Evolutionary conservation across 2,888 invertebrate species (phyloP).

Genomic region (Oligia fasciuncula): DNA sequence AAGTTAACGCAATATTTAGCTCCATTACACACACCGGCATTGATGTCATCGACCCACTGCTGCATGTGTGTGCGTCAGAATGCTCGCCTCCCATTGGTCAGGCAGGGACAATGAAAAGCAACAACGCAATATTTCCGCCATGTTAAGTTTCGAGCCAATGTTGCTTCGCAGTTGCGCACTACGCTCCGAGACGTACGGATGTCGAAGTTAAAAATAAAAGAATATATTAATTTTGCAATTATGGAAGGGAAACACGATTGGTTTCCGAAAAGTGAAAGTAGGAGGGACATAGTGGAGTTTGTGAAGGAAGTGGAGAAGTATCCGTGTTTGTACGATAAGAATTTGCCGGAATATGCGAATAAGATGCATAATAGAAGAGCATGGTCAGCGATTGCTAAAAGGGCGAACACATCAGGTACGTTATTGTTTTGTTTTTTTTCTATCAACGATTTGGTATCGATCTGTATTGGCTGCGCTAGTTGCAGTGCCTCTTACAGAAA

Average conservation of each 20-base stretch:
- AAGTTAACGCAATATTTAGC: constrained; percentile 56
- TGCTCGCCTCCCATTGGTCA: constrained; percentile 54
- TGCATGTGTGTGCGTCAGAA: constrained; percentile 49
- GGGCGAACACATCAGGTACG: constrained; percentile 58
- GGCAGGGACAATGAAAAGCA: constrained; percentile 9
- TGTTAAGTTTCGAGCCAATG: constrained; percentile 56
- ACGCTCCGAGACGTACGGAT: constrained; percentile 33
- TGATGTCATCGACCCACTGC: constrained; percentile 56
- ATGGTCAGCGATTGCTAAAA: constrained; percentile 64
- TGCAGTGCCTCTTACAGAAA: constrained; percentile 15
- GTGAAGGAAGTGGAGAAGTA: constrained; percentile 69
- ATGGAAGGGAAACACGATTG: constrained; percentile 61
- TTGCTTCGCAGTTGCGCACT: constrained; percentile 68
- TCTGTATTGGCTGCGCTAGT: constrained; percentile 3
- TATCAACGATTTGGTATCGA: constrained; percentile 24
- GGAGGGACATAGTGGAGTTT: constrained; percentile 67
- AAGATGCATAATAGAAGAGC: constrained; percentile 64
- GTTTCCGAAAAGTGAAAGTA: constrained; percentile 62
- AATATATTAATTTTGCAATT: constrained; percentile 37
- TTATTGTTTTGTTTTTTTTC: neutral
- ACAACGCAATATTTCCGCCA: constrained; percentile 61
- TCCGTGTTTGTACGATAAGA: constrained; percentile 68
- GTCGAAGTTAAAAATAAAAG: constrained; percentile 35
- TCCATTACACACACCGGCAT: constrained; percentile 32
- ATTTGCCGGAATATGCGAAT: constrained; percentile 66